These are phyloP conservation scores for Diachasma alloeum DNA, from an alignment of 1,140 invertebrate species.

Conservation along the genomic window DNA sequence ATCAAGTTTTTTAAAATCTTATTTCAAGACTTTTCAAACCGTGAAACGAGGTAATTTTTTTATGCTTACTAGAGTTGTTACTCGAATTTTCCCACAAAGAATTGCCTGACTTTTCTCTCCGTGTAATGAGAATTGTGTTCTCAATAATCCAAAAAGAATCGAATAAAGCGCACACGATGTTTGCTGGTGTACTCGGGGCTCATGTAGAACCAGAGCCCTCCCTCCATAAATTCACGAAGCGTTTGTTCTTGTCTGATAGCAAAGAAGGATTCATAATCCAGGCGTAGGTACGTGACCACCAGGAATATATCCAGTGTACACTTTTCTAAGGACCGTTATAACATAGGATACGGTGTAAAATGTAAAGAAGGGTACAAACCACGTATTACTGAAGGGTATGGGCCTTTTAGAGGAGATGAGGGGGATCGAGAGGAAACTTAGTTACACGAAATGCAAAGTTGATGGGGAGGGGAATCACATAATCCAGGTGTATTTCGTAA, in stretches of 20 bases:
- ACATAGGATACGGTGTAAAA: not conserved
- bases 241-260: constrained; percentile 20
- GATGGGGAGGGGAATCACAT: not conserved
- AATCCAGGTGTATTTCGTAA: not conserved
- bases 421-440: not conserved
- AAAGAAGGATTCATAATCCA: constrained; percentile 23
- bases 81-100: no score
- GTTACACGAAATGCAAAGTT: not conserved
- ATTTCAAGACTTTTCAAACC: no score
- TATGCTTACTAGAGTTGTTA: no score
- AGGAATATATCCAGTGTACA: not conserved
- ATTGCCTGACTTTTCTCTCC: no score
- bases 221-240: constrained; percentile 2
- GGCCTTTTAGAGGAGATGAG: not conserved
- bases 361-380: not conserved
- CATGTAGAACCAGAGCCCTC: no score
- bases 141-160: not conserved
- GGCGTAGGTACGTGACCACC: constrained; percentile 16
- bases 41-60: no score
- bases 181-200: no score
- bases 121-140: no score
- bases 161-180: not conserved
- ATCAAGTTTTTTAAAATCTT: no score
- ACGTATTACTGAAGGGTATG: not conserved
- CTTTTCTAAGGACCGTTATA: not conserved